Percentiles rank a stretch among this genome's conserved stretches.
Evolutionary conservation across 2,797 vertebrate genomes (phyloP).

Genomic region (Chelon labrosus): DNA sequence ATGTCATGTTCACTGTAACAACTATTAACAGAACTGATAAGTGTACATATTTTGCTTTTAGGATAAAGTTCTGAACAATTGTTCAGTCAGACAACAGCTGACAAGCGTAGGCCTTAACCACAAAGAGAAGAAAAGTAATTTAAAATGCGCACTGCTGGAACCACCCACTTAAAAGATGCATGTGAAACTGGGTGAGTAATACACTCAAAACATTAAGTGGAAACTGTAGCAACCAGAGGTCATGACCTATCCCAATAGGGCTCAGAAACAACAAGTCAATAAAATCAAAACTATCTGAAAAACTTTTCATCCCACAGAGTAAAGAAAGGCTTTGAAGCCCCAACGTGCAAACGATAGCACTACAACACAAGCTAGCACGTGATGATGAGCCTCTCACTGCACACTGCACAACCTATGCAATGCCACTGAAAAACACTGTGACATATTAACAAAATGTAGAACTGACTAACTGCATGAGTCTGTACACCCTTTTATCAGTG

Average conservation of each 20-base stretch:
- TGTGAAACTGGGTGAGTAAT: not conserved
- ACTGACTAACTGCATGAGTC: no score
- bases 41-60: not conserved
- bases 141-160: not conserved
- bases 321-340: not conserved
- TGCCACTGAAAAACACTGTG: no score
- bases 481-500: no score
- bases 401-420: no score
- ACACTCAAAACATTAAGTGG: not conserved
- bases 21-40: not conserved
- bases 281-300: not conserved
- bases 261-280: not conserved
- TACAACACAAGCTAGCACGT: not conserved
- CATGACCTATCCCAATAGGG: no score
- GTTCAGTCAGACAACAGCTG: not conserved
- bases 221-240: not conserved
- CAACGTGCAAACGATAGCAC: not conserved
- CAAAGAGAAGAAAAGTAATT: not conserved
- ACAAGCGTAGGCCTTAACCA: not conserved
- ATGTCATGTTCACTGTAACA: not conserved
- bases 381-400: no score
- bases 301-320: not conserved
- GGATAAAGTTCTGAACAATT: not conserved
- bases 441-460: no score
- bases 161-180: not conserved